Evolutionary conservation across 2,113 vertebrate genomes (phyloP), one percentile per base, ranked within the genome.

Genomic region (Anoura caudifer): DNA sequence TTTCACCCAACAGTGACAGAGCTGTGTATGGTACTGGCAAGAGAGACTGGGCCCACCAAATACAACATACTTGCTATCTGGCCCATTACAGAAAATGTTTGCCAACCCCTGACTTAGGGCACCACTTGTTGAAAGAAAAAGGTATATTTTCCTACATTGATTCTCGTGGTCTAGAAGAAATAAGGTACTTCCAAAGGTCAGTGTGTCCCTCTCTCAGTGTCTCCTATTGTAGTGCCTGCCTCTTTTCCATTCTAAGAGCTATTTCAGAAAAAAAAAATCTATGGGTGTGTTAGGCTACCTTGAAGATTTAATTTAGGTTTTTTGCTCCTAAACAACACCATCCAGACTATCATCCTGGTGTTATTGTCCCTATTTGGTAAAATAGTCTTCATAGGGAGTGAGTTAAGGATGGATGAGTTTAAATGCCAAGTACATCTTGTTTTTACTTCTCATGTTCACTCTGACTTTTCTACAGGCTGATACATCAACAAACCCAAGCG

Each of bases 11-110:
- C 3, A 43, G 5, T 3, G 45, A 24, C 7, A 28, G 24, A 79
- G 12, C 15, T 50, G 20, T 1, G 0, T 2, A 0, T 0, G 0
- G 0, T 2, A 2, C 0, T 16, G 1, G 15, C 4, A n/a, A 50
- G 24, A 26, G 70, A 80, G 33, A 50, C 26, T 11, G 2, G 3
- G 52, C 16, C 65, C 79, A 54, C 41, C 33, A 43, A 45, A 73
- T 7, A 15, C 41, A 70, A 26, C 11, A 28, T 28, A 31, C 52
- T 33, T 61, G 13, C 83, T 75, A 38, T 90, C 43, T 31, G 4
- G 4, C 38, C 24, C 56, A 20, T 20, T 61, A 22, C 22, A 69
- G 56, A 81, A 82, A 70, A 72, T 26, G 2, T 31, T 24, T 63
- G 12, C 22, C 28, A 86, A 61, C 1, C 33, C 3, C 38, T 56